Conservation (phyloP, 2,888 invertebrate genomes). For the Epirrita christyi region DNA sequence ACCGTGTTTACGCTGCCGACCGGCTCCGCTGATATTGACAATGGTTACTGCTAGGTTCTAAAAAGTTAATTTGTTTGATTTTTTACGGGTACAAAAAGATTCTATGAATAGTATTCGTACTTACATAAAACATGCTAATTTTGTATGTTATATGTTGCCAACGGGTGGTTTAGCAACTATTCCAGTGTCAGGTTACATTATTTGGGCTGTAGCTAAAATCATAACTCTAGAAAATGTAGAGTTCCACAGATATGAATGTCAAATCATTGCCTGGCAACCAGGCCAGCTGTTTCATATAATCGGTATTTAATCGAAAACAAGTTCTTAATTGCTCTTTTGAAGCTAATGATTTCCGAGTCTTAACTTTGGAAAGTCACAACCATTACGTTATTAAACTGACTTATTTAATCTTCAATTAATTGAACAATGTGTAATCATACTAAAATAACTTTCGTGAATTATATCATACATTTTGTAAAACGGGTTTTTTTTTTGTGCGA, state of each 20-base stretch:
- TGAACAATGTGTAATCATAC: too few relatives aligned
- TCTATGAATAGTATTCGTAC: neutral
- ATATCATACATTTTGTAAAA: too few relatives aligned
- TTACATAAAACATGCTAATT: too few relatives aligned
- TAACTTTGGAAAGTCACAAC: constrained; percentile 10
- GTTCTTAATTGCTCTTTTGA: constrained; percentile 4
- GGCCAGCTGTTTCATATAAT: neutral
- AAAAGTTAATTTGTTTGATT: constrained; percentile 31
- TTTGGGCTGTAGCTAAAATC: too few relatives aligned
- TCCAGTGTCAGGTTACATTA: too few relatives aligned
- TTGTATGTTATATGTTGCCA: neutral
- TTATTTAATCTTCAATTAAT: too few relatives aligned
- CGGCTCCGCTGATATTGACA: constrained; percentile 20
- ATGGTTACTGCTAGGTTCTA: constrained; percentile 3
- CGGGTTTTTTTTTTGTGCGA: too few relatives aligned
- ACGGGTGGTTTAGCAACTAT: too few relatives aligned
- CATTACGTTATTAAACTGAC: neutral
- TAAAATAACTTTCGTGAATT: too few relatives aligned
- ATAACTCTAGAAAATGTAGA: neutral
- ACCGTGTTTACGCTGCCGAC: constrained; percentile 2
- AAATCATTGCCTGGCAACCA: neutral
- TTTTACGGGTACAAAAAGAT: constrained; percentile 15
- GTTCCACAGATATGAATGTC: neutral
- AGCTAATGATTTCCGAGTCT: neutral
- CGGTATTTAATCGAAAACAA: constrained; percentile 3